These are phyloP conservation scores for Pseudolaguvia tuberculata DNA, from an alignment of 2,113 vertebrate species.

Conservation along the genomic window DNA sequence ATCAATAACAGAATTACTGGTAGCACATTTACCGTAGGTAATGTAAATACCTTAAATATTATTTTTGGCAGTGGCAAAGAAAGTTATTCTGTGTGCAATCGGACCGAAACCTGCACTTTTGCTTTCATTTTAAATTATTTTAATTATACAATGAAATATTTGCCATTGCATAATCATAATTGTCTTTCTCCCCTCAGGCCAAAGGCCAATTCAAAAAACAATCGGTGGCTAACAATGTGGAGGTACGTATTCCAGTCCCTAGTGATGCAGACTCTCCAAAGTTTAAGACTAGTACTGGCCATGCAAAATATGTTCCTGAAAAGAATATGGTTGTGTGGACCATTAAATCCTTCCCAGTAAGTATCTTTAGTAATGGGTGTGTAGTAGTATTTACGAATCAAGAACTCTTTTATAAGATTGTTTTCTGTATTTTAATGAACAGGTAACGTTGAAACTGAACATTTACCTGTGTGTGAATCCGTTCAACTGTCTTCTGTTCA, in stretches of 20 bases:
- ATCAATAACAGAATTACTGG: background rate
- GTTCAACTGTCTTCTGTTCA: background rate
- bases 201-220: constrained; percentile 98
- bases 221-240: constrained; percentile 90
- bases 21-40: background rate
- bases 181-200: constrained; percentile 68
- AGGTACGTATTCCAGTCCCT: constrained; percentile 86
- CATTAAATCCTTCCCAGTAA: constrained; percentile 92
- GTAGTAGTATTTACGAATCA: background rate
- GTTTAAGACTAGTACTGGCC: constrained; percentile 87
- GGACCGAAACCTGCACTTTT: background rate
- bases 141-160: too few species aligned
- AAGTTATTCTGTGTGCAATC: background rate
- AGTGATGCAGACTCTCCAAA: constrained; percentile 91
- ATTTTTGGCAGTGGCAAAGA: background rate
- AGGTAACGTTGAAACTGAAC: background rate
- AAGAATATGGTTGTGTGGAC: constrained; percentile 86
- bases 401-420: background rate
- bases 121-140: background rate
- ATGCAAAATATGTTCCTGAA: constrained; percentile 85
- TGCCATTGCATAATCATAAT: background rate
- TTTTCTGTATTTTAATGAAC: background rate
- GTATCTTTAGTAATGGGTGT: constrained; percentile 35
- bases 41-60: background rate
- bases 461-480: background rate